Evolutionary conservation across 2,113 vertebrate species (phyloP).

Genomic region (Rhinolophus ferrumequinum): DNA sequence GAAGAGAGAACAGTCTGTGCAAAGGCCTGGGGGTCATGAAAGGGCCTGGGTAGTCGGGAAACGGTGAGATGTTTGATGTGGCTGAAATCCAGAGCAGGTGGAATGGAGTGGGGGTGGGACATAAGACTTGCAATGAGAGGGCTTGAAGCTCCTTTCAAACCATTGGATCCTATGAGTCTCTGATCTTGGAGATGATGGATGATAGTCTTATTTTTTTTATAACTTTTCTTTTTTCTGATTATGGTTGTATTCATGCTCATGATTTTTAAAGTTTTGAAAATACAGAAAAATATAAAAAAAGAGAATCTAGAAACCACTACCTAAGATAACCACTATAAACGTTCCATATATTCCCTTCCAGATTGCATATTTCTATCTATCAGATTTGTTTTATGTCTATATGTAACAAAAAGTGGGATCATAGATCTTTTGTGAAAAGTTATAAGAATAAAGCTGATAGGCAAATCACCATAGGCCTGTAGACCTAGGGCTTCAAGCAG

Average conservation of each 20-base stretch:
- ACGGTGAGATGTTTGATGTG: background rate
- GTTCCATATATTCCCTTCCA: background rate
- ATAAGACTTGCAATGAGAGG: background rate
- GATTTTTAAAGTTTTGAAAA: conserved; percentile 41
- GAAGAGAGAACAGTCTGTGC: background rate
- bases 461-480: background rate
- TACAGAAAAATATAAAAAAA: conserved; percentile 14
- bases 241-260: background rate
- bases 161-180: background rate
- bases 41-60: background rate
- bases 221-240: background rate
- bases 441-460: conserved; percentile 8
- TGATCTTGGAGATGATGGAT: background rate
- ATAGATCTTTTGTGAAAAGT: conserved; percentile 36
- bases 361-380: background rate
- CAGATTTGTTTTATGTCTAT: background rate
- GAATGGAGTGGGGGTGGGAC: background rate
- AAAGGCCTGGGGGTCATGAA: background rate
- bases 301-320: background rate
- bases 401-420: background rate
- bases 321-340: background rate
- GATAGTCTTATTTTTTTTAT: background rate
- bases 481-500: background rate
- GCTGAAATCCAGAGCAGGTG: background rate
- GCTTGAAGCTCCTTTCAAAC: background rate